Percentiles rank a stretch among this genome's conserved stretches.
Conservation (phyloP, 2,797 vertebrate species). For the Lates japonicus region DNA sequence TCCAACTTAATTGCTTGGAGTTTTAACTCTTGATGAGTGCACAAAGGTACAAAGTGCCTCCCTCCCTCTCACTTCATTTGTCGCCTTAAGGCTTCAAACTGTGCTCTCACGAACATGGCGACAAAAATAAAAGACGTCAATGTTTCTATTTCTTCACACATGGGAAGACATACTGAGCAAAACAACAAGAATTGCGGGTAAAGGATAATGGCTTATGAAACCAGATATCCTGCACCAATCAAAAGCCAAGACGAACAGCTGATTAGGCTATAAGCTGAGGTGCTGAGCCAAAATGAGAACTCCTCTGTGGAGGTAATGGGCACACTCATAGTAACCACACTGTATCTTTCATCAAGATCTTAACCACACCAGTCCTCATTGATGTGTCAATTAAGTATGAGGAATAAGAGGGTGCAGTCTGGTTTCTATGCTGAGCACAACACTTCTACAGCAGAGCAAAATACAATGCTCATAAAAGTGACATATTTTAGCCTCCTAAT, state of each 20-base stretch:
- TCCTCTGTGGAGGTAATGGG: constrained; percentile 50
- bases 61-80: constrained; percentile 35
- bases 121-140: constrained; percentile 1
- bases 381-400: constrained; percentile 67
- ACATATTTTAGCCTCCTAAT: constrained; percentile 73
- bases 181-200: constrained; percentile 22
- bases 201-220: constrained; percentile 34
- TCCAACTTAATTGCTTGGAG: constrained; percentile 11
- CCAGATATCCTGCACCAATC: constrained; percentile 41
- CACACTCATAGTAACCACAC: constrained; percentile 37
- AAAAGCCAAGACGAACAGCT: constrained; percentile 43
- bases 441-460: constrained; percentile 43
- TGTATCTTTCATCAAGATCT: constrained; percentile 57
- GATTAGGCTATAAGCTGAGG: constrained; percentile 39
- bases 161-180: constrained; percentile 16
- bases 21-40: constrained; percentile 38
- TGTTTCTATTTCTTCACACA: constrained; percentile 21
- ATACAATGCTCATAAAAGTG: constrained; percentile 66
- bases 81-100: constrained; percentile 28
- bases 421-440: constrained; percentile 33
- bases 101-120: not conserved
- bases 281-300: constrained; percentile 40
- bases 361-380: constrained; percentile 57
- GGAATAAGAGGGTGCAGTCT: constrained; percentile 51
- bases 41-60: constrained; percentile 10